These are phyloP conservation scores for Virgularia gustaviana DNA, from an alignment of 92 coral and sea anemone species.

Conservation along the genomic window DNA sequence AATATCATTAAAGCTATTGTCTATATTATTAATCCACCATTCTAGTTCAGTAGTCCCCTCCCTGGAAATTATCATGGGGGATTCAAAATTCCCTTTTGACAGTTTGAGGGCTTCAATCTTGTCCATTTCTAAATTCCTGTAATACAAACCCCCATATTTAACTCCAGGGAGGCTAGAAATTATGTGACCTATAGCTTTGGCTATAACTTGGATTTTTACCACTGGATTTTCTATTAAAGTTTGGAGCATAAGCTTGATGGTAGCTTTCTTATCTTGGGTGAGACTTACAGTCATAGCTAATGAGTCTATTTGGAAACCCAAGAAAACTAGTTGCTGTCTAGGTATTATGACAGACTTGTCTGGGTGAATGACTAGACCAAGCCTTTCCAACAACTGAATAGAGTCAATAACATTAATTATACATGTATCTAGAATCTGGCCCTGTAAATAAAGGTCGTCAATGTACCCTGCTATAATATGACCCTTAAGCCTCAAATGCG, in stretches of 20 bases:
- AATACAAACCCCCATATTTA: slow-evolving; percentile 54
- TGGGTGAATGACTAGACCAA: slow-evolving; percentile 48
- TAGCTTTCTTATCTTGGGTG: slow-evolving; percentile 48
- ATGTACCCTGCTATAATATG: slow-evolving; percentile 42
- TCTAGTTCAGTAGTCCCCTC: slow-evolving; percentile 18
- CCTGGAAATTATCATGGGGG: slow-evolving; percentile 26
- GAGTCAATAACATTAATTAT: slow-evolving; percentile 44
- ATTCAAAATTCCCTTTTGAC: slow-evolving; percentile 38
- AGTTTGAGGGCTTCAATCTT: slow-evolving; percentile 51
- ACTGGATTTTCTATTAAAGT: too few relatives aligned
- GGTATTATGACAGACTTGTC: slow-evolving; percentile 42
- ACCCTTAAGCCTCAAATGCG: slow-evolving; percentile 24
- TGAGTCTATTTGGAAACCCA: slow-evolving; percentile 43
- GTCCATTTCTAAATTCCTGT: slow-evolving; percentile 47
- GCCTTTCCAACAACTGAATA: slow-evolving; percentile 23
- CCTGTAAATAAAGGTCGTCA: slow-evolving; percentile 62
- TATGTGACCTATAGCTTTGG: slow-evolving; percentile 52
- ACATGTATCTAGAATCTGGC: slow-evolving; percentile 53
- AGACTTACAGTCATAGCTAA: slow-evolving; percentile 38
- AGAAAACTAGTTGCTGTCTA: slow-evolving; percentile 25
- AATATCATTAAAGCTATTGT: slow-evolving; percentile 29
- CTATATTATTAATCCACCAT: slow-evolving; percentile 38
- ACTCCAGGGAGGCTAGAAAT: slow-evolving; percentile 61
- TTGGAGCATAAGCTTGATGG: too few relatives aligned
- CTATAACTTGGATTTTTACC: slow-evolving; percentile 44